Percentiles rank a stretch among this genome's conserved stretches.
Conservation (phyloP, 2,888 invertebrate genomes). For the Agelastica alni region DNA sequence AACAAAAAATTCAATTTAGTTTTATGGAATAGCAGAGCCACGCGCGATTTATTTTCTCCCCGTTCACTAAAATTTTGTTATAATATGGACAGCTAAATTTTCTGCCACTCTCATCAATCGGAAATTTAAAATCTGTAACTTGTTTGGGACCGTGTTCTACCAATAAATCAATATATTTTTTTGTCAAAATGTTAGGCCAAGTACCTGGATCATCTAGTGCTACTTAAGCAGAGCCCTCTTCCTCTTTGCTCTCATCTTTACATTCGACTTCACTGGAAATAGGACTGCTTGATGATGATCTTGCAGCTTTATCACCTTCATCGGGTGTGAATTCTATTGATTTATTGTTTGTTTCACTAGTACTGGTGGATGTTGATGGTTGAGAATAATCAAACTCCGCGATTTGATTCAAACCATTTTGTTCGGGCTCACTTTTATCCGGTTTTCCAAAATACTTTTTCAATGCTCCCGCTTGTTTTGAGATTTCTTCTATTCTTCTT, state of each 20-base stretch:
- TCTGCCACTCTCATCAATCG: conserved; percentile 1
- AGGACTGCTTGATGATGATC: conserved; percentile 10
- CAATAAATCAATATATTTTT: conserved; percentile 10
- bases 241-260: not conserved
- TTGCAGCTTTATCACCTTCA: conserved; percentile 12
- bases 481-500: conserved; percentile 5
- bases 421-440: not conserved
- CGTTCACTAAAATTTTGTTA: conserved; percentile 2
- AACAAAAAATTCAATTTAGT: not conserved
- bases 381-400: not conserved
- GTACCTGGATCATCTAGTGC: conserved; percentile 4
- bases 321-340: conserved; percentile 12
- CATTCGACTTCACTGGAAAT: conserved; percentile 6
- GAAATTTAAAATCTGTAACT: conserved; percentile 7
- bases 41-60: conserved; percentile 7
- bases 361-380: not conserved
- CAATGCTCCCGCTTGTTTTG: not conserved
- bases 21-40: conserved; percentile 1
- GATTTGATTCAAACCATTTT: conserved; percentile 2
- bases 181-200: conserved; percentile 8
- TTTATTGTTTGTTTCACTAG: conserved; percentile 7
- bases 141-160: conserved; percentile 7
- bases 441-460: no score
- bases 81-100: conserved; percentile 4
- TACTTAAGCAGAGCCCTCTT: not conserved